Evolutionary conservation across 2,888 invertebrate species (phyloP).

Genomic region (Slavum lentiscoides): DNA sequence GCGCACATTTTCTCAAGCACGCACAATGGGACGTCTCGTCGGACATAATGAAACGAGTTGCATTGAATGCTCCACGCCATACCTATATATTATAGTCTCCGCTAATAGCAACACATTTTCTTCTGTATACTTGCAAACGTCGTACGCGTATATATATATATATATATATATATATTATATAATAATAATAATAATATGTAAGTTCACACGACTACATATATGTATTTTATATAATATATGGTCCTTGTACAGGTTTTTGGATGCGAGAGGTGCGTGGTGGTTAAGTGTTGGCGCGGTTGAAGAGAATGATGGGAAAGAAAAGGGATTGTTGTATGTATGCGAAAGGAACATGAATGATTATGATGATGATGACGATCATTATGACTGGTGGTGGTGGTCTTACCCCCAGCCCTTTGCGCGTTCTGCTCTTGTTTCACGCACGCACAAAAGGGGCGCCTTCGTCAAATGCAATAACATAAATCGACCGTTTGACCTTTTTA

Average conservation of each 20-base stretch:
- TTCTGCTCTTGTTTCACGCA: constrained; percentile 35
- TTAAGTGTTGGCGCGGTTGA: constrained; percentile 10
- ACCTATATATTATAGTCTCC: background rate
- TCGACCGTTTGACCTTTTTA: constrained; percentile 47
- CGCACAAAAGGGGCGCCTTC: constrained; percentile 24
- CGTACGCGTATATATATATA: background rate
- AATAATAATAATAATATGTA: background rate
- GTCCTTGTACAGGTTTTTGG: too few species aligned
- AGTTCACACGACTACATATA: background rate
- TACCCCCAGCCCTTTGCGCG: background rate
- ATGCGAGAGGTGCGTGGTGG: background rate
- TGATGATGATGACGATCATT: constrained; percentile 49
- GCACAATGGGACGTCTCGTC: constrained; percentile 21
- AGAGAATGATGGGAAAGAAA: background rate
- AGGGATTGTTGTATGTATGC: constrained; percentile 37
- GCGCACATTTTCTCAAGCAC: background rate
- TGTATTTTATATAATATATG: background rate
- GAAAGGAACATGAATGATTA: constrained; percentile 45
- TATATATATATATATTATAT: constrained; percentile 23
- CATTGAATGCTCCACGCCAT: background rate
- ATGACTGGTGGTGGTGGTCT: constrained; percentile 19
- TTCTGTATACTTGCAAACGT: background rate
- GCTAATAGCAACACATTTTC: background rate
- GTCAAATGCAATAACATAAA: constrained; percentile 36
- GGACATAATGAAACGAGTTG: constrained; percentile 34